phyloP scores from a whole-genome alignment of 1,140 invertebrate genomes.

The Triops longicaudatus region DNA sequence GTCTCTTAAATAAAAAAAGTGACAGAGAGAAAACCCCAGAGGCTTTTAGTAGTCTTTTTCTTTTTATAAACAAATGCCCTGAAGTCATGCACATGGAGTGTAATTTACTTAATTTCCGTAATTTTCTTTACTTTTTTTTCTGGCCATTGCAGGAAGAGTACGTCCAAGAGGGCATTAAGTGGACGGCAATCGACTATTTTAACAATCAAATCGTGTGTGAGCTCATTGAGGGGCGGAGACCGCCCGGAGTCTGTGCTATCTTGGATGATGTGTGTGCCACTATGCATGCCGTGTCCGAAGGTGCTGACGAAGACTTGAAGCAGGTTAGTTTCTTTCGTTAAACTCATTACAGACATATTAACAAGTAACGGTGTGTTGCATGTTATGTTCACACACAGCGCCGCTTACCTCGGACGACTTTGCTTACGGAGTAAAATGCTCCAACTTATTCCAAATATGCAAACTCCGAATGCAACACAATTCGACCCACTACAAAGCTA shows the following conservation, averaged over 20 bases:
- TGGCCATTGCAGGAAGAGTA: slow-evolving; percentile 55
- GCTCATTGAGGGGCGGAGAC: slow-evolving; percentile 52
- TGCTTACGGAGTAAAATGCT: no score
- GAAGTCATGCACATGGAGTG: no score
- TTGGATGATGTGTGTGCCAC: slow-evolving; percentile 68
- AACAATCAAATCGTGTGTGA: slow-evolving; percentile 67
- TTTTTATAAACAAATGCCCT: neutral
- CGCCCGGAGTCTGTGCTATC: slow-evolving; percentile 55
- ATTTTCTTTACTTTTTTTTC: no score
- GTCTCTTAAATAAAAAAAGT: neutral
- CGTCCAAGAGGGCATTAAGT: slow-evolving; percentile 59
- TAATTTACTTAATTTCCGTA: no score
- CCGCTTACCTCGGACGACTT: no score
- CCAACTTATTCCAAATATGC: no score
- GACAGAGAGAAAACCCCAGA: neutral
- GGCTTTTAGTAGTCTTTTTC: neutral
- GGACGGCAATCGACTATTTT: slow-evolving; percentile 67
- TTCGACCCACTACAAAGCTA: no score
- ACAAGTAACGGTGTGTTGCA: no score
- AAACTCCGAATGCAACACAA: no score
- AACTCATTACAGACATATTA: no score
- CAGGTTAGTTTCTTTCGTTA: slow-evolving; percentile 40
- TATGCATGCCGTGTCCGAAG: slow-evolving; percentile 58
- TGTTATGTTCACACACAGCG: no score
- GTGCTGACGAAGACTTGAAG: slow-evolving; percentile 52